Percentiles rank a stretch among this genome's conserved stretches.
Evolutionary conservation across 2,888 invertebrate species (phyloP).

Genomic region (Zygogramma bicolorata): DNA sequence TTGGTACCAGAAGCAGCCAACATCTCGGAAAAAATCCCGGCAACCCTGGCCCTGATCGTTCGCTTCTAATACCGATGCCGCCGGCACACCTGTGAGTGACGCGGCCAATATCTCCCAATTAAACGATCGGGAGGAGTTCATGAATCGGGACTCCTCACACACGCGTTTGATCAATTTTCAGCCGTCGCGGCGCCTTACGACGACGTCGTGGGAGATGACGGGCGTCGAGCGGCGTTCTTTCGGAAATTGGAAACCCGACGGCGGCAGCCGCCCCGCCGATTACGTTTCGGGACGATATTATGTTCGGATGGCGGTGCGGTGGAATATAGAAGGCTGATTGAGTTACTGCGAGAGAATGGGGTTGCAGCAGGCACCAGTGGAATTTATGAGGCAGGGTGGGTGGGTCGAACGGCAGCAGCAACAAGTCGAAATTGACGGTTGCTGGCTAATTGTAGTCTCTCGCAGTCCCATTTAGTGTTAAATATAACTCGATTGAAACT

Average conservation of each 20-base stretch:
- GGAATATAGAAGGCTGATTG: not conserved
- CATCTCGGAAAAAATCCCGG: no score
- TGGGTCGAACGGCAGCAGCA: no score
- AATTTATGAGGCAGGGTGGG: no score
- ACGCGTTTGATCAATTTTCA: constrained; percentile 4
- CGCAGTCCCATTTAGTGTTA: no score
- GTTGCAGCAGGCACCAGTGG: no score
- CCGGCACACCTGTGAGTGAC: constrained; percentile 4
- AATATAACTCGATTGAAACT: no score
- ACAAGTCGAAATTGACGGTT: no score
- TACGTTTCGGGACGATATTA: constrained; percentile 2
- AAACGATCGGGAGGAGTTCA: not conserved
- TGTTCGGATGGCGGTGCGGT: not conserved
- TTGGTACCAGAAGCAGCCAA: no score
- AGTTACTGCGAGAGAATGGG: not conserved
- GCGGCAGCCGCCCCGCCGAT: no score
- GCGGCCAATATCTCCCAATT: constrained; percentile 5
- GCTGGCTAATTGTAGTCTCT: no score
- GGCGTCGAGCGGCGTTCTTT: not conserved
- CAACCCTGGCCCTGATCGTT: not conserved
- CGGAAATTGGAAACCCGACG: constrained; percentile 1
- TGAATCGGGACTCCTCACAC: constrained; percentile 5
- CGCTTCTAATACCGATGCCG: not conserved
- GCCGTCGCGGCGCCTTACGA: not conserved
- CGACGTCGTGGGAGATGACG: not conserved